These are phyloP conservation scores for Nematolebias whitei DNA, from an alignment of 2,113 vertebrate genomes.

Conservation along the genomic window DNA sequence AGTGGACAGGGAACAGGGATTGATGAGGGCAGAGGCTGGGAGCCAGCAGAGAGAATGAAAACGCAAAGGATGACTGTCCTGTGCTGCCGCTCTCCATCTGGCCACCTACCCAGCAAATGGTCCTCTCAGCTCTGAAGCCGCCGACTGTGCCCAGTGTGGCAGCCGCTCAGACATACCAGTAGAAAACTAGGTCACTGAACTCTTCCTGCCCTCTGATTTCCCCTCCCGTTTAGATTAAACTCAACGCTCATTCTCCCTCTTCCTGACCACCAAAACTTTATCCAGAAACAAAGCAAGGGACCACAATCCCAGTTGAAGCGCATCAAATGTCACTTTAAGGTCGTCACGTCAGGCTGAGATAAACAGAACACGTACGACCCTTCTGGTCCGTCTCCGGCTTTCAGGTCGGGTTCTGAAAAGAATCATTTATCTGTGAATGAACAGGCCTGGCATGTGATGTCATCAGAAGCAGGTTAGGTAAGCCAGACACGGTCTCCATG, in stretches of 20 bases:
- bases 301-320: constrained; percentile 4
- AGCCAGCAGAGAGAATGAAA: constrained; percentile 47
- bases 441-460: constrained; percentile 55
- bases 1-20: constrained; percentile 30
- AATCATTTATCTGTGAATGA: constrained; percentile 50
- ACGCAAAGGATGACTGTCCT: constrained; percentile 35
- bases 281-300: not conserved
- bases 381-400: not conserved
- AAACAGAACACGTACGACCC: too few species aligned
- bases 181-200: constrained; percentile 73
- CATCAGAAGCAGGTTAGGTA: constrained; percentile 66
- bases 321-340: constrained; percentile 11
- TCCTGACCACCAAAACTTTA: constrained; percentile 40
- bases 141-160: constrained; percentile 54
- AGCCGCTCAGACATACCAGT: constrained; percentile 57
- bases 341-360: not conserved
- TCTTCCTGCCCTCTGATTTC: constrained; percentile 58
- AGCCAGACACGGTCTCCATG: constrained; percentile 66
- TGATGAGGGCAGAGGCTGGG: constrained; percentile 44
- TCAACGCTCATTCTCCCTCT: constrained; percentile 49
- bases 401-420: constrained; percentile 4
- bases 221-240: constrained; percentile 44
- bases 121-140: constrained; percentile 62
- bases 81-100: constrained; percentile 63
- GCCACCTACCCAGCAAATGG: constrained; percentile 47